Conservation (phyloP, 2,113 vertebrate species). For the Oxyura jamaicensis region DNA sequence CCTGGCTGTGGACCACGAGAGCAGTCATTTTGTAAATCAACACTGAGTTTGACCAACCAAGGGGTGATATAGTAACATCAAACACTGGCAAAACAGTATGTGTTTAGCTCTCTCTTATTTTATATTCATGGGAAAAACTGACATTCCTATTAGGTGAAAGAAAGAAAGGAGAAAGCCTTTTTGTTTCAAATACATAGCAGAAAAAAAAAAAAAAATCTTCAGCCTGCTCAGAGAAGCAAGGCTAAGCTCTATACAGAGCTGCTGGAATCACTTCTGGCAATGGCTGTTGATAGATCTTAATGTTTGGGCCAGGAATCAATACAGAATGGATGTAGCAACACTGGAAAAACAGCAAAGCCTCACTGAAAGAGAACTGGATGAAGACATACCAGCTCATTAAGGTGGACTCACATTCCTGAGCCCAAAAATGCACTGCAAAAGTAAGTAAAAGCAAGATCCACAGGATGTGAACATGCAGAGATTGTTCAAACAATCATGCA, state of each 20-base stretch:
- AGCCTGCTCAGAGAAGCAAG: background rate
- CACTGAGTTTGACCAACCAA: background rate
- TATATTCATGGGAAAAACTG: background rate
- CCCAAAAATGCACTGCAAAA: background rate
- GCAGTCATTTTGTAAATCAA: background rate
- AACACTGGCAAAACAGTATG: background rate
- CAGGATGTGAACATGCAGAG: background rate
- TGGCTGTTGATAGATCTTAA: background rate
- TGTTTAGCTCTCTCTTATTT: background rate
- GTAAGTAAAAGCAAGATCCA: background rate
- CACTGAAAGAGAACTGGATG: background rate
- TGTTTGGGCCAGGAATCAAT: slow-evolving; percentile 6
- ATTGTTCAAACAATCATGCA: background rate
- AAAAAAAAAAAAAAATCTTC: background rate
- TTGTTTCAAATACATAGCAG: background rate
- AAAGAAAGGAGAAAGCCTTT: background rate
- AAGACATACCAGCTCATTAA: background rate
- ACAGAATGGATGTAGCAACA: background rate
- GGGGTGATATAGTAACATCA: background rate
- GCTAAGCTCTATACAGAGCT: background rate
- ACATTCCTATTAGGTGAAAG: background rate
- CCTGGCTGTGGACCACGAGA: background rate
- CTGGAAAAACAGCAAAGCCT: background rate
- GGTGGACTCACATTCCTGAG: background rate
- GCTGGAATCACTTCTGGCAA: background rate